These are phyloP conservation scores for Gobionotothen gibberifrons DNA, from an alignment of 2,797 vertebrate species.

Conservation along the genomic window DNA sequence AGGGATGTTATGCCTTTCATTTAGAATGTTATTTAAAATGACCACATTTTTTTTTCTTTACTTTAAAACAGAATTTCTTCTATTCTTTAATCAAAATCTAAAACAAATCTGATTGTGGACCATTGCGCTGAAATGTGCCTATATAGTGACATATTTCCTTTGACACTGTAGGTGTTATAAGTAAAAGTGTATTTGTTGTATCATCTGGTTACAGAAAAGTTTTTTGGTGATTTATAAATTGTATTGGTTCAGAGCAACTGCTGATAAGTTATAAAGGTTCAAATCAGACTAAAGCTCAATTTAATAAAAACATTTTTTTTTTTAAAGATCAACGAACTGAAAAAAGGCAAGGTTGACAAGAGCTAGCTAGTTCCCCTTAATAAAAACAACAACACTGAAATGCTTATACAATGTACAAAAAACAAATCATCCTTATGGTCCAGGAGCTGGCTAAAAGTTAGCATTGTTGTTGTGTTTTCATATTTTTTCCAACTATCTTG, in stretches of 20 bases:
- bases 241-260: not conserved
- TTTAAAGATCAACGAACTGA: constrained; percentile 80
- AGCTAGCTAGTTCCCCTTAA: not conserved
- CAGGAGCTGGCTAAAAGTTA: constrained; percentile 1
- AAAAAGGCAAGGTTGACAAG: constrained; percentile 79
- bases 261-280: too few species aligned
- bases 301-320: too few species aligned
- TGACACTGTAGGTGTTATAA: not conserved
- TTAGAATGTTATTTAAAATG: too few species aligned
- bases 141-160: not conserved
- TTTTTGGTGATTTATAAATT: not conserved
- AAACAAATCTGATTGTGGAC: not conserved
- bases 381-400: not conserved
- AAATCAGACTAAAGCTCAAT: too few species aligned
- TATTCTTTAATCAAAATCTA: too few species aligned
- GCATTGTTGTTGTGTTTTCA: not conserved
- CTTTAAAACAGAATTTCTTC: too few species aligned
- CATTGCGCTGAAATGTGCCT: not conserved
- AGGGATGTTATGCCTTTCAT: not conserved
- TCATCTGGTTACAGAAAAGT: not conserved
- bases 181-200: not conserved
- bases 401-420: not conserved
- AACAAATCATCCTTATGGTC: not conserved
- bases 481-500: not conserved
- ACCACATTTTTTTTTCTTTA: too few species aligned